Evolutionary conservation across 2,888 invertebrate genomes (phyloP), one percentile per base, ranked within the genome.

Genomic region (Heliconius sara): DNA sequence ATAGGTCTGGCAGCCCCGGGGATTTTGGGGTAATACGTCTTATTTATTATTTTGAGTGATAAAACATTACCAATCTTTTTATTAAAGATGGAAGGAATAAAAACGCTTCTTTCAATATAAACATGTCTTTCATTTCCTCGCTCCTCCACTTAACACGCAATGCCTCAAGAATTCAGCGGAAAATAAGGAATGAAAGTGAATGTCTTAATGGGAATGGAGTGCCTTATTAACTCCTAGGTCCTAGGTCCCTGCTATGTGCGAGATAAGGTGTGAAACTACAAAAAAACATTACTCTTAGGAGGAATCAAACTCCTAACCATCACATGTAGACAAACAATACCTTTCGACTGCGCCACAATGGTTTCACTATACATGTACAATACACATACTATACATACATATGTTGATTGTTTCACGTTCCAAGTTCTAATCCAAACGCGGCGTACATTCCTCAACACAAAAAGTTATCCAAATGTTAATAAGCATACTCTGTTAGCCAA

Each of bases 401-500:
- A 68, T 43, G n/a, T 68, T n/a, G n/a, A 7, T 68, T 43, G 16
- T 68, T 43, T n/a, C 43, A 70, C 70, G 43, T 19, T 25, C n/a
- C 70, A 5, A 39, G n/a, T 70, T 25, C 73, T 73, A 73, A 73
- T 73, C 73, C 57, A 73, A 73, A 39, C 34, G 60, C 60, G 73
- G 73, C 60, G 73, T 73, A 73, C 57, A 73, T 60, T 73, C 73
- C 60, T 9, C 39, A 7, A 25, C 16, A 60, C 73, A 73, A 73
- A 73, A 73, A 60, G 25, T 60, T 60, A 73, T 73, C 73, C 73
- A 73, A 73, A 73, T 60, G 73, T 60, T 39, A 60, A 60, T 60
- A 73, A 73, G 73, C 60, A 73, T 34, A 60, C 73, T 57, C 73
- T 60, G 57, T 73, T 73, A n/a, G 34, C 73, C 73, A 73, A 73